Conservation (phyloP, 2,113 vertebrate species). For the Corythoichthys haematopterus region DNA sequence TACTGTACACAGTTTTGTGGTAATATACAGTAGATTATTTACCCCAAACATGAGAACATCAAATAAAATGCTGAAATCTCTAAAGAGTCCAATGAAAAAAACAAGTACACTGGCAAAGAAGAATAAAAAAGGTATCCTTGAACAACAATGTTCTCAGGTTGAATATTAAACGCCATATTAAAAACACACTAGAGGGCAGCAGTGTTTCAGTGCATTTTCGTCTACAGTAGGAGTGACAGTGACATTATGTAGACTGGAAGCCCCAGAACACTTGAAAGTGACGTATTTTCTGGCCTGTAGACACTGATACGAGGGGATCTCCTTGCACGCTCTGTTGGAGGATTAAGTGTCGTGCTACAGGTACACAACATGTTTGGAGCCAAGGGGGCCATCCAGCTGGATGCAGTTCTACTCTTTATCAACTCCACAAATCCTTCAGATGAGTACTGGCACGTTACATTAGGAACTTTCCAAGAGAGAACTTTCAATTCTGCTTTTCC, state of each 20-base stretch:
- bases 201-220: conserved; percentile 22
- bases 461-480: not conserved
- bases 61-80: not conserved
- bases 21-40: no score
- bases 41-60: no score
- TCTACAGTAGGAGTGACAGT: conserved; percentile 19
- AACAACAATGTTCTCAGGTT: not conserved
- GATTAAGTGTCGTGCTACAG: conserved; percentile 40
- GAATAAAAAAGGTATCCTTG: not conserved
- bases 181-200: conserved; percentile 57
- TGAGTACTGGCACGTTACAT: conserved; percentile 7
- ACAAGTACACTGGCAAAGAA: conserved; percentile 15
- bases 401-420: conserved; percentile 3
- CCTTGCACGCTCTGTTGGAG: conserved; percentile 22
- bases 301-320: conserved; percentile 1
- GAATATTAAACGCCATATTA: not conserved
- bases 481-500: not conserved
- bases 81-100: not conserved
- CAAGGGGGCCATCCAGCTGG: conserved; percentile 46
- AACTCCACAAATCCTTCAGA: conserved; percentile 37
- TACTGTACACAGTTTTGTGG: no score
- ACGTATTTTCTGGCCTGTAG: conserved; percentile 9
- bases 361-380: conserved; percentile 42
- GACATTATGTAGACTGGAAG: not conserved
- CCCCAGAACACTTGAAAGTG: not conserved